These are phyloP conservation scores for Arctopsyche grandis DNA, from an alignment of 1,140 invertebrate species.

Conservation along the genomic window DNA sequence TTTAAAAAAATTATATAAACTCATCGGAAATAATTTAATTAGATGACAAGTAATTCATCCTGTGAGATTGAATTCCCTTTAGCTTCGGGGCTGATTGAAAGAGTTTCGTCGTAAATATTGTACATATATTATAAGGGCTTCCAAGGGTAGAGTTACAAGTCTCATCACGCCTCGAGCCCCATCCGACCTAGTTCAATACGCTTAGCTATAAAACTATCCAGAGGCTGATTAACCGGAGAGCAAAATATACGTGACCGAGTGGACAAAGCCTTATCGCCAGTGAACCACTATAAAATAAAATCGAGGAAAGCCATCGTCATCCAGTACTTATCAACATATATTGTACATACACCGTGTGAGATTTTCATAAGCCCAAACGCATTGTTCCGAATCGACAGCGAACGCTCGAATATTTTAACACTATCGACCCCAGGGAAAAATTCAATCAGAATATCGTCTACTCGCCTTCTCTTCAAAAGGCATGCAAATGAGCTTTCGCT, in stretches of 20 bases:
- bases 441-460: slow-evolving; percentile 16
- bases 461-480: not conserved
- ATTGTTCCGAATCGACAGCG: not conserved
- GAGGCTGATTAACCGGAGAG: slow-evolving; percentile 1
- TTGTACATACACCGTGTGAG: too few species aligned
- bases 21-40: not conserved
- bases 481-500: slow-evolving; percentile 19
- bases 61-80: not conserved
- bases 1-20: too few species aligned
- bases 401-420: not conserved
- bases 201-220: slow-evolving; percentile 12
- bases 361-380: too few species aligned
- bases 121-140: not conserved
- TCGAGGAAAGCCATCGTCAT: too few species aligned
- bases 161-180: slow-evolving; percentile 8
- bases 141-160: too few species aligned
- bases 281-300: too few species aligned
- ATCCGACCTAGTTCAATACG: slow-evolving; percentile 4
- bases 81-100: slow-evolving; percentile 5
- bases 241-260: slow-evolving; percentile 19
- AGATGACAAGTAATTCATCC: not conserved
- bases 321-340: too few species aligned
- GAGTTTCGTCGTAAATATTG: not conserved
- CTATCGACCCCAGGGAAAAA: not conserved
- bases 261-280: not conserved